phyloP scores from a whole-genome alignment of 2,888 invertebrate genomes.

The Limulus polyphemus region DNA sequence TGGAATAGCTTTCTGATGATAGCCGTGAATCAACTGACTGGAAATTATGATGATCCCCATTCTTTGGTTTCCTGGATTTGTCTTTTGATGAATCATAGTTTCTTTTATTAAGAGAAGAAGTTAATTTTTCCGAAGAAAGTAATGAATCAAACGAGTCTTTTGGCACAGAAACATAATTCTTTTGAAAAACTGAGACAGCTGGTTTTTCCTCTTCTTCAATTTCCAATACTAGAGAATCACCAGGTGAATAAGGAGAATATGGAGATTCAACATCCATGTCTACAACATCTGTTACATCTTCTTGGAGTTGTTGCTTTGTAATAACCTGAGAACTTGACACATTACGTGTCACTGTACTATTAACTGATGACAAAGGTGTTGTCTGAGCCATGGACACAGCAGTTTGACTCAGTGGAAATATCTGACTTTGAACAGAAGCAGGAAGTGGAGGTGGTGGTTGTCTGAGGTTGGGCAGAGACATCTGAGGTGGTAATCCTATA shows the following conservation, averaged over 20 bases:
- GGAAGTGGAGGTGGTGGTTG: constrained; percentile 7
- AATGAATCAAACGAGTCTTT: constrained; percentile 28
- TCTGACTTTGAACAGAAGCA: constrained; percentile 4
- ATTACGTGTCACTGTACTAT: too few species aligned
- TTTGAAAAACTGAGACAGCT: constrained; percentile 8
- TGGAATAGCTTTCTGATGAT: neutral
- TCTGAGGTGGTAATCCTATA: constrained; percentile 12
- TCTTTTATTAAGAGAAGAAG: constrained; percentile 9
- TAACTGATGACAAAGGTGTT: too few species aligned
- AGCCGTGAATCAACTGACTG: too few species aligned
- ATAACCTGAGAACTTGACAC: too few species aligned
- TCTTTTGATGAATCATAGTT: constrained; percentile 6
- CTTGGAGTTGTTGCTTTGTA: neutral
- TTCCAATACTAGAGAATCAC: constrained; percentile 22
- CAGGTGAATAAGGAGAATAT: constrained; percentile 40
- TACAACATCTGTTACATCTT: constrained; percentile 42
- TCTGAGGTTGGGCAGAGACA: constrained; percentile 12
- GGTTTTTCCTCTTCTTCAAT: too few species aligned
- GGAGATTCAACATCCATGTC: constrained; percentile 66
- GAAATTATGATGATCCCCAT: too few species aligned
- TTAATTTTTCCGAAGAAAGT: constrained; percentile 13
- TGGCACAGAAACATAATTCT: constrained; percentile 9
- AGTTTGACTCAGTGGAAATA: too few species aligned
- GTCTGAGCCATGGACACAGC: too few species aligned
- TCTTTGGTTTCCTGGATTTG: too few species aligned